Conservation (phyloP, 2,113 vertebrate genomes). For the Ictalurus punctatus region DNA sequence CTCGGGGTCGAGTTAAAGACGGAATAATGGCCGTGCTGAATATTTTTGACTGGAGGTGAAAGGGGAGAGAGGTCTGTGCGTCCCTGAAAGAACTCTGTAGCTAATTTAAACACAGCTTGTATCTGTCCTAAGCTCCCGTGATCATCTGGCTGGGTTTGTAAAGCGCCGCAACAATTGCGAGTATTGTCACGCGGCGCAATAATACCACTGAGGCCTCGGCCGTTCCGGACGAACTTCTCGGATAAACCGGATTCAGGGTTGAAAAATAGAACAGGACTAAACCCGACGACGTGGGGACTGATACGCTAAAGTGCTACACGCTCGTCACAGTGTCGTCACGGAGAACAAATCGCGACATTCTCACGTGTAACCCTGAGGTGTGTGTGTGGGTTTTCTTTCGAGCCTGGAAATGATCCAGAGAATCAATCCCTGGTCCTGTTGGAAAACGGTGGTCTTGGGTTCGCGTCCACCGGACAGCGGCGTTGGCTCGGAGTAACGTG, state of each 20-base stretch:
- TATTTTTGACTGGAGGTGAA: neutral
- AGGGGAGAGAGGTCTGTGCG: neutral
- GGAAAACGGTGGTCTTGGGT: neutral
- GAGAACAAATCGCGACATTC: neutral
- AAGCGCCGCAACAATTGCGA: conserved; percentile 3
- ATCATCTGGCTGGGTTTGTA: neutral
- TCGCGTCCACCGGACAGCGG: neutral
- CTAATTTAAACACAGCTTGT: neutral
- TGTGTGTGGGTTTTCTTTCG: too few species aligned
- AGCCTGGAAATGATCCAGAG: neutral
- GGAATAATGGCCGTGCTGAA: neutral
- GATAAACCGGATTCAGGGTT: neutral
- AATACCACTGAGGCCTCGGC: neutral
- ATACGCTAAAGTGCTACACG: neutral
- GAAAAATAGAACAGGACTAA: neutral
- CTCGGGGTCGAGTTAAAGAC: conserved; percentile 39
- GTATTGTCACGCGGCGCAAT: neutral
- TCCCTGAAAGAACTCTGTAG: neutral
- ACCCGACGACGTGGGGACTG: neutral
- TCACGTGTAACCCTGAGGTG: neutral
- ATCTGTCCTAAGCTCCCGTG: neutral
- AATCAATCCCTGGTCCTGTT: neutral
- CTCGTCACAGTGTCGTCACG: neutral
- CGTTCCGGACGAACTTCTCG: conserved; percentile 1
- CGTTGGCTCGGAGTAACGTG: neutral